A percentile compares a stretch with the other conserved stretches of the same genome.
Conservation (phyloP, 2,113 vertebrate genomes). For the Phalacrocorax carbo region DNA sequence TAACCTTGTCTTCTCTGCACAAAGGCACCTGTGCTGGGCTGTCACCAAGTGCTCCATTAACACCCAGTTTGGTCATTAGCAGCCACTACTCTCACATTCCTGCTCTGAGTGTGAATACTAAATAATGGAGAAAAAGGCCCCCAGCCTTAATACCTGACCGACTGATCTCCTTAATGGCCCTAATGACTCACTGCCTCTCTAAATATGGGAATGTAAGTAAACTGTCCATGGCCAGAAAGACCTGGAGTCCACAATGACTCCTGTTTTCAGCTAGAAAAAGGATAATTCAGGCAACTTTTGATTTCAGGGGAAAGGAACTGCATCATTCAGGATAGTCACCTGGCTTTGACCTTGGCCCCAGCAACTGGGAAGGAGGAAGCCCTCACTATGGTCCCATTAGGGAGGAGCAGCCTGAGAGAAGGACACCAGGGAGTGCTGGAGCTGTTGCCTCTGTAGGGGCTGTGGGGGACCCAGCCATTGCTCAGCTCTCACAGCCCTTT, state of each 20-base stretch:
- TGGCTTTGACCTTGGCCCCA: not conserved
- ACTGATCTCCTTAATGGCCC: slow-evolving; percentile 68
- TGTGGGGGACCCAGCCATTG: fast-evolving
- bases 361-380: not conserved
- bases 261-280: not conserved
- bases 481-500: not conserved
- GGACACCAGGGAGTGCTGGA: not conserved
- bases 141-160: slow-evolving; percentile 78
- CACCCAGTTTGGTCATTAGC: slow-evolving; percentile 65
- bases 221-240: slow-evolving; percentile 52
- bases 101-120: slow-evolving; percentile 70
- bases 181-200: slow-evolving; percentile 75
- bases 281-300: not conserved
- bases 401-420: not conserved
- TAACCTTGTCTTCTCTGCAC: slow-evolving; percentile 70
- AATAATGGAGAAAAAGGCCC: slow-evolving; percentile 59
- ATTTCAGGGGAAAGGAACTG: not conserved
- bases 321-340: not conserved
- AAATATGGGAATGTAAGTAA: slow-evolving; percentile 53
- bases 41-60: slow-evolving; percentile 69
- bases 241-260: not conserved
- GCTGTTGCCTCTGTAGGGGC: not conserved
- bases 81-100: slow-evolving; percentile 65
- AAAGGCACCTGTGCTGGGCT: slow-evolving; percentile 72
- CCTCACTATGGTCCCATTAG: not conserved